phyloP scores from a whole-genome alignment of 2,888 invertebrate species.

The Willowsia nigromaculata region DNA sequence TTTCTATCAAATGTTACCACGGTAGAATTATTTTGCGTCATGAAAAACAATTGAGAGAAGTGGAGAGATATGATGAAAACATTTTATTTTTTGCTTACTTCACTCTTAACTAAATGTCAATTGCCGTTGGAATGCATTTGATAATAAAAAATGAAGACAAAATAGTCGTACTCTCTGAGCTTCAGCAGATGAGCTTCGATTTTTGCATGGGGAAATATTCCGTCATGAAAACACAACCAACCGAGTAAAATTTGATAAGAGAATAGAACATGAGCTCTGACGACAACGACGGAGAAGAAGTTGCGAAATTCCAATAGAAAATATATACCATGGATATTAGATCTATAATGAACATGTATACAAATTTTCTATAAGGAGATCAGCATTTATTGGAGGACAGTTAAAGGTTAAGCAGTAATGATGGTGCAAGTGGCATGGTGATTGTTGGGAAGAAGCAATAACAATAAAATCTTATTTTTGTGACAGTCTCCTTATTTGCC shows the following conservation, averaged over 20 bases:
- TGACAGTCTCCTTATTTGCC: neutral
- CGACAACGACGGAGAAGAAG: too few relatives aligned
- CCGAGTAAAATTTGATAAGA: too few relatives aligned
- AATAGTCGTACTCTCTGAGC: neutral
- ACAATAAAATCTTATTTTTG: neutral
- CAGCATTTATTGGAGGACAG: neutral
- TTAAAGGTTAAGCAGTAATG: conserved; percentile 13
- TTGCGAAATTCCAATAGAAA: too few relatives aligned
- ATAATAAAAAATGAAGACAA: neutral
- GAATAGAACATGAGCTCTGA: too few relatives aligned
- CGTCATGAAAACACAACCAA: too few relatives aligned
- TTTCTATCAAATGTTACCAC: neutral
- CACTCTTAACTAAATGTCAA: neutral
- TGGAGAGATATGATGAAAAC: neutral
- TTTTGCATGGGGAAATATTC: too few relatives aligned
- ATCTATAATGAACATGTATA: too few relatives aligned
- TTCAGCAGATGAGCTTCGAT: too few relatives aligned
- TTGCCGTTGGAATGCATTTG: neutral
- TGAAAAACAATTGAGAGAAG: neutral
- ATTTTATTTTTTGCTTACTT: neutral
- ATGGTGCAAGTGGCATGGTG: neutral
- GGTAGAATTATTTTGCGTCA: too few relatives aligned
- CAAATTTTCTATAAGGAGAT: too few relatives aligned
- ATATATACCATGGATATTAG: too few relatives aligned
- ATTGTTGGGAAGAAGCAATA: neutral